Base-by-base conservation (phyloP, 1,140 invertebrate genomes). In the Orussus abietinus region DNA sequence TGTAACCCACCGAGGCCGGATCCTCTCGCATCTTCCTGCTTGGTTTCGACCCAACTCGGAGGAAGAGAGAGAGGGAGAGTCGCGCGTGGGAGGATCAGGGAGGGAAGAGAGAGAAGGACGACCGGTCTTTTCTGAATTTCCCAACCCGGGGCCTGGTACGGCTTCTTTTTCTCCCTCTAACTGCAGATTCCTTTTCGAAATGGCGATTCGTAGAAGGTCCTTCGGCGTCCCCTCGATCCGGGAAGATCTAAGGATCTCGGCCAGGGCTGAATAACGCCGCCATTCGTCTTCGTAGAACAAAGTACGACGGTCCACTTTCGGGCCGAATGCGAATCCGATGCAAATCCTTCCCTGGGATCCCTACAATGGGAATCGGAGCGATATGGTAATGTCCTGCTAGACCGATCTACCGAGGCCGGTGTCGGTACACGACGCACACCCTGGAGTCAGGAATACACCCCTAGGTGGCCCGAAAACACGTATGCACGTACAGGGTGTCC, bases 1-100 rank as follows among this genome's bases (percentile, higher is more conserved):
- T 69, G 64, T 69, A 63, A 51, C 58, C 61, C 64, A 63, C 57
- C 53, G 55, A 55, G 55, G 59, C 56, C 56, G 56, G 54, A 66
- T 66, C 54, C n/a, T 64, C 55, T 59, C 59, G 56, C 59, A 55
- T 57, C 45, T 46, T 55, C 53, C 55, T 56, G 62, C 58, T n/a
- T n/a, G n/a, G n/a, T n/a, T n/a, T n/a, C n/a, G n/a, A n/a, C n/a
- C n/a, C n/a, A n/a, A n/a, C n/a, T 39, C 15, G 21, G 26, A 39
- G n/a, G 32, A 25, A 39, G 13, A 29, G 14, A 29, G 37, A 20
- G 15, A 18, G 26, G 32, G 32, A 3, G 19, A 12, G 13, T 11
- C 3, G 6, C 22, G 36, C 22, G n/a, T 11, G 20, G 30, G 22
- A 18, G 36, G 20, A 4, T 18, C 18, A 7, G 36, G 46, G 46